phyloP scores from a whole-genome alignment of 2,113 vertebrate genomes.

The Gopherus evgoodei region DNA sequence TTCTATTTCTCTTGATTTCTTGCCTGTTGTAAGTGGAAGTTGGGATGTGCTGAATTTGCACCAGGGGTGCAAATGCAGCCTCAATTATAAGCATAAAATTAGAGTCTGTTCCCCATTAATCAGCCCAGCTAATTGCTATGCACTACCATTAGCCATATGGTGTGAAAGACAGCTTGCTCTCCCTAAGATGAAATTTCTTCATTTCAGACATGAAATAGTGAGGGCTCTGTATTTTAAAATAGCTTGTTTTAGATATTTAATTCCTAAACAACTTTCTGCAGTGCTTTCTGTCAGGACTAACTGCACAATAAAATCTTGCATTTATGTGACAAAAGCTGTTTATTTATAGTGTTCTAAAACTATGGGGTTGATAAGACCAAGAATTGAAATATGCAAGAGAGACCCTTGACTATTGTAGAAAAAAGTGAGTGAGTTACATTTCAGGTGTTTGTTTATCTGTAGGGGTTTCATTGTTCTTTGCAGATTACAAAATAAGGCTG shows the following conservation, averaged over 20 bases:
- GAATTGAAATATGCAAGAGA: conserved; percentile 74
- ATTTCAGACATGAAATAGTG: conserved; percentile 89
- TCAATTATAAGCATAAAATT: conserved; percentile 97
- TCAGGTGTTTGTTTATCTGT: conserved; percentile 69
- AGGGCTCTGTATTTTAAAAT: conserved; percentile 85
- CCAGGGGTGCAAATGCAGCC: conserved; percentile 88
- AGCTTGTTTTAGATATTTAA: conserved; percentile 88
- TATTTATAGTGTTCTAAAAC: conserved; percentile 75
- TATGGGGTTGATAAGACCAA: conserved; percentile 67
- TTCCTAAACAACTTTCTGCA: conserved; percentile 87
- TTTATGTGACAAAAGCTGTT: conserved; percentile 81
- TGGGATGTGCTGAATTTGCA: conserved; percentile 95
- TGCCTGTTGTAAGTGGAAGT: conserved; percentile 83
- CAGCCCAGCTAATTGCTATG: conserved; percentile 95
- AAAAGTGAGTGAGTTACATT: conserved; percentile 17
- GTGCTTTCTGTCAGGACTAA: conserved; percentile 86
- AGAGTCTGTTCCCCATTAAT: conserved; percentile 97
- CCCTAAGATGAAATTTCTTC: conserved; percentile 88
- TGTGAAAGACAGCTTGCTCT: conserved; percentile 94
- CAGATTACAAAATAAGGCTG: conserved; percentile 43
- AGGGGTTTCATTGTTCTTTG: conserved; percentile 64
- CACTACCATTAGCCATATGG: conserved; percentile 99
- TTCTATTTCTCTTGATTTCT: conserved; percentile 84
- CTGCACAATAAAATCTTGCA: conserved; percentile 86
- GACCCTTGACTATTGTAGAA: conserved; percentile 47